Conservation (phyloP, 2,113 vertebrate genomes). For the Dryoscopus gambensis region DNA sequence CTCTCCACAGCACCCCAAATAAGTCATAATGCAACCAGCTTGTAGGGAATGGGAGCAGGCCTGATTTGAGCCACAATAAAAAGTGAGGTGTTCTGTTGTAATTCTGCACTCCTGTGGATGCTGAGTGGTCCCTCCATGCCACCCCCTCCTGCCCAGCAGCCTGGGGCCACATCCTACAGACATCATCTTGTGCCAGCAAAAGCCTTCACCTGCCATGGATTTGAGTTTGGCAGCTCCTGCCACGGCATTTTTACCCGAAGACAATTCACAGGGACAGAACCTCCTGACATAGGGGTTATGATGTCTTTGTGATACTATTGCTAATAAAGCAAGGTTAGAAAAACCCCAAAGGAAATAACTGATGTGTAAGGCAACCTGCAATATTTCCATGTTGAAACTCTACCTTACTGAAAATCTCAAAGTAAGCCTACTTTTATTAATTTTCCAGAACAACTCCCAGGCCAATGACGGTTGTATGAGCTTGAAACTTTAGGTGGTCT, state of each 20-base stretch:
- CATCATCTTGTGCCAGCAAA: neutral
- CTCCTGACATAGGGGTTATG: fast-evolving
- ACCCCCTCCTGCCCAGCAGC: neutral
- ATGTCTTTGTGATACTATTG: neutral
- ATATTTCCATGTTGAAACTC: neutral
- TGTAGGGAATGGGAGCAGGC: neutral
- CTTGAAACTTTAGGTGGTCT: neutral
- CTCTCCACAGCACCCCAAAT: neutral
- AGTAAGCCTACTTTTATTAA: neutral
- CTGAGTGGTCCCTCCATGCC: neutral
- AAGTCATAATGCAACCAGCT: neutral
- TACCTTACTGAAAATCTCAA: neutral
- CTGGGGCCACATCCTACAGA: neutral
- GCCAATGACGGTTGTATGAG: neutral
- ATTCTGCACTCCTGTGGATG: neutral
- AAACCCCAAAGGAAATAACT: neutral
- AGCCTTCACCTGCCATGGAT: neutral
- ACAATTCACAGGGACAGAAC: neutral
- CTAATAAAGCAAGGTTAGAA: neutral
- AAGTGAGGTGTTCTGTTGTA: neutral
- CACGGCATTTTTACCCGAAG: neutral
- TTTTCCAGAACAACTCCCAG: neutral
- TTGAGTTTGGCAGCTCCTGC: neutral
- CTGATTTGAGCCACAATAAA: neutral
- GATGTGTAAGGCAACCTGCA: neutral